A percentile compares a stretch with the other conserved stretches of the same genome.
Evolutionary conservation across 2,113 vertebrate genomes (phyloP).

Genomic region (Phylloscopus trochiloides): DNA sequence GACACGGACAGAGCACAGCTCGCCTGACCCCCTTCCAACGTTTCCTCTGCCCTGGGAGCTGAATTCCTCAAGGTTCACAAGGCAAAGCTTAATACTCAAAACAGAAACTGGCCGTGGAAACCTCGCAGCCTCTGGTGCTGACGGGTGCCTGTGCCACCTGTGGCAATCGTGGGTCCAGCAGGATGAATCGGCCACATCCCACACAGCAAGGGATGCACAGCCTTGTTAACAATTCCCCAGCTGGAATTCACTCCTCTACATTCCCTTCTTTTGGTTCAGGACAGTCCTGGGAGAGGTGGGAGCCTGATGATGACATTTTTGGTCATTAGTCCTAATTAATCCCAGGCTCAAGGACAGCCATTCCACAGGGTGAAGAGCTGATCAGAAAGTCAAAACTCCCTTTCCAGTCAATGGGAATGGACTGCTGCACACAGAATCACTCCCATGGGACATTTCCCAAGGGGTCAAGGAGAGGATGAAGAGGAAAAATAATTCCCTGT

Average conservation of each 20-base stretch:
- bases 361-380: neutral
- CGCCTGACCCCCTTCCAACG: constrained; percentile 26
- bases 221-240: neutral
- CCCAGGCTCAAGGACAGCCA: neutral
- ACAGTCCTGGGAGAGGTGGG: neutral
- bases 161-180: neutral
- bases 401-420: neutral
- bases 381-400: neutral
- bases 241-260: neutral
- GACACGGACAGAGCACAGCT: neutral
- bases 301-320: neutral
- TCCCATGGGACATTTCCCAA: neutral
- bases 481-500: neutral
- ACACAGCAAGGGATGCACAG: neutral
- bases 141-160: neutral
- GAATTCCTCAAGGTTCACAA: neutral
- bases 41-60: constrained; percentile 23
- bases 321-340: neutral
- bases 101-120: neutral
- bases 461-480: neutral
- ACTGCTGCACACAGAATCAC: neutral
- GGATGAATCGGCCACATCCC: neutral
- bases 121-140: neutral
- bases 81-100: neutral
- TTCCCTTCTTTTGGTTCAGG: neutral